Base-by-base conservation (phyloP, 2,888 invertebrate genomes). In the Conus canariensis region DNA sequence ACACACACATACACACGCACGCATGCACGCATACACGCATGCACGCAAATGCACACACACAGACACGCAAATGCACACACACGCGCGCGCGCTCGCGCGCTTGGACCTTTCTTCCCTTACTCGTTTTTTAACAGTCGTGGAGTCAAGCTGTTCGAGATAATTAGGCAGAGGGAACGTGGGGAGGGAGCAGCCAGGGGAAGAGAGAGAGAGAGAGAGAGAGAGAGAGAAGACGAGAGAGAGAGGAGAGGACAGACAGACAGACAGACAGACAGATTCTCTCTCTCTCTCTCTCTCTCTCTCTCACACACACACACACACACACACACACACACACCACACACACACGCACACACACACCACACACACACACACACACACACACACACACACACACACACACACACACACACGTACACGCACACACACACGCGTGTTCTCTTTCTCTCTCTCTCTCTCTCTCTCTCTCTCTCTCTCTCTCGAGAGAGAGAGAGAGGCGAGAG, bases 131-230 rank as follows among this genome's bases (percentile, higher is more conserved):
- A 80, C 45, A 45, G 10, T 19, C 80, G 22, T 45, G 80, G 80
- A 80, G 30, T 80, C 80, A 80, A 80, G 80, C 80, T 80, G 80
- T 45, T 80, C 30, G 22, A 22, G 80, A 30, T 80, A 80, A 80
- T 80, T 45, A 80, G 80, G 45, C 14, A 45, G 30, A 80, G 80
- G 45, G 80, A 80, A 74, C 70, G 22, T 8, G 22, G 70, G 22
- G 70, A 74, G 70, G 1, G 70, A 74, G 70, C 45, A 74, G 70
- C 10, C 12, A 4, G 60, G 10, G n/a, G 3, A 25, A 3, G 74
- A n/a, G 74, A n/a, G 74, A n/a, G 7, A 9, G 74, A n/a, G 74
- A 74, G 9, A 22, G 74, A n/a, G 74, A 74, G 22, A n/a, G 74
- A 74, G 70, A 74, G 19, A 74, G 70, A 74, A 4, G 7, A 14